These are phyloP conservation scores for Malurus elegans DNA, from an alignment of 2,113 vertebrate species.

Conservation along the genomic window DNA sequence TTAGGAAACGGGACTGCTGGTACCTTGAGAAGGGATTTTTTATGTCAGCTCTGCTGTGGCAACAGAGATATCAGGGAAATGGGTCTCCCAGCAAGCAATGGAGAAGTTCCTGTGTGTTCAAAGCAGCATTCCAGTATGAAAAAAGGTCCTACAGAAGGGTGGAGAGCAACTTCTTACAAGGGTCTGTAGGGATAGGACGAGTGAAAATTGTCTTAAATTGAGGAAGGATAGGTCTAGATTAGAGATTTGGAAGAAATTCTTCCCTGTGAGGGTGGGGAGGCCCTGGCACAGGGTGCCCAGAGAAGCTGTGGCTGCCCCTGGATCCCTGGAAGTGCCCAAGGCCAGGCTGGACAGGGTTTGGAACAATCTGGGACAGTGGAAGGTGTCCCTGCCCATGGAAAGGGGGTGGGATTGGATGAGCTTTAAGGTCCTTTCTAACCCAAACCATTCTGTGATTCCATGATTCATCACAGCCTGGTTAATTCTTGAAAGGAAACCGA, in stretches of 20 bases:
- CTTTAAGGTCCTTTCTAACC: neutral
- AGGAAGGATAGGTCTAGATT: neutral
- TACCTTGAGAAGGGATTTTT: neutral
- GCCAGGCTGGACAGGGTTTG: accelerated
- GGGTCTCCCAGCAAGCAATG: neutral
- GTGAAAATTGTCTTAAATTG: neutral
- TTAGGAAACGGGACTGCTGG: slow-evolving; percentile 34
- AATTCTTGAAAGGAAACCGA: neutral
- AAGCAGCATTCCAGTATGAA: neutral
- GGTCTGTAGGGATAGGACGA: accelerated
- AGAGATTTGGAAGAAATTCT: neutral
- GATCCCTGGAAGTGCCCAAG: neutral
- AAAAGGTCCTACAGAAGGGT: accelerated
- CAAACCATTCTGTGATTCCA: neutral
- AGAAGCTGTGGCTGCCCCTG: neutral
- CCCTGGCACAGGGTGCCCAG: neutral
- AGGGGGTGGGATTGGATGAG: neutral
- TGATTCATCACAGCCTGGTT: neutral
- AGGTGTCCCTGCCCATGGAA: neutral
- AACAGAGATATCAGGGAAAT: no score
- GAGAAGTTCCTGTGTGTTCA: neutral
- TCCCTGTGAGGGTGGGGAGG: neutral
- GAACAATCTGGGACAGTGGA: neutral
- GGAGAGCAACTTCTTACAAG: neutral
- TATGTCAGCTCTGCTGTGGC: neutral